Percentiles rank a stretch among this genome's conserved stretches.
Evolutionary conservation across 92 coral and sea anemone species (phyloP).

Genomic region (Phenganax subtilis): DNA sequence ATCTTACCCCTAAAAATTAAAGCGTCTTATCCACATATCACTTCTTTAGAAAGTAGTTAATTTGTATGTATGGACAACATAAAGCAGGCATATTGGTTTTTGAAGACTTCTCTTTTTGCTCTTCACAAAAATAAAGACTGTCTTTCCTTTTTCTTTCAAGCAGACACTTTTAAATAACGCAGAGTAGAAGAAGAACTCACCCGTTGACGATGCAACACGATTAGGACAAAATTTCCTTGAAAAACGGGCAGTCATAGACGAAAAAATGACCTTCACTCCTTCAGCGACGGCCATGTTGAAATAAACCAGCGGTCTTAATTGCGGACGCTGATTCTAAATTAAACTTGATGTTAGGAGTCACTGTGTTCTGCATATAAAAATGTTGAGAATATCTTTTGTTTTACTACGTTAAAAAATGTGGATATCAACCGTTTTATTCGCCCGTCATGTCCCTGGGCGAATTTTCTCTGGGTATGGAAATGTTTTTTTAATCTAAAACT

Average conservation of each 20-base stretch:
- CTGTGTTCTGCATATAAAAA: neutral
- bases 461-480: constrained; percentile 32
- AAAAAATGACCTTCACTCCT: constrained; percentile 1
- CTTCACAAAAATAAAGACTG: neutral
- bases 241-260: neutral
- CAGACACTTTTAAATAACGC: neutral
- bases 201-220: neutral
- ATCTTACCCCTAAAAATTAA: constrained; percentile 56
- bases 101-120: too few species aligned
- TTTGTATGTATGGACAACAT: too few species aligned
- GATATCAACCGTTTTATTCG: constrained; percentile 19
- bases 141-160: neutral
- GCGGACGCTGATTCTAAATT: neutral
- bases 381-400: neutral
- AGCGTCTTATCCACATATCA: too few species aligned
- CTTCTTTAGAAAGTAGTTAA: too few species aligned
- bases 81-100: too few species aligned
- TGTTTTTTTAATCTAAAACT: too few species aligned
- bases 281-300: constrained; percentile 27
- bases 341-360: constrained; percentile 7
- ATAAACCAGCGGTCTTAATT: neutral
- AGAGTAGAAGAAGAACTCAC: neutral
- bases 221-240: neutral
- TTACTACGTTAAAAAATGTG: constrained; percentile 7
- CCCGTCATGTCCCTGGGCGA: constrained; percentile 38